A percentile compares a stretch with the other conserved stretches of the same genome.
Evolutionary conservation across 2,797 vertebrate genomes (phyloP).

Genomic region (Phrynocephalus guinanensis): DNA sequence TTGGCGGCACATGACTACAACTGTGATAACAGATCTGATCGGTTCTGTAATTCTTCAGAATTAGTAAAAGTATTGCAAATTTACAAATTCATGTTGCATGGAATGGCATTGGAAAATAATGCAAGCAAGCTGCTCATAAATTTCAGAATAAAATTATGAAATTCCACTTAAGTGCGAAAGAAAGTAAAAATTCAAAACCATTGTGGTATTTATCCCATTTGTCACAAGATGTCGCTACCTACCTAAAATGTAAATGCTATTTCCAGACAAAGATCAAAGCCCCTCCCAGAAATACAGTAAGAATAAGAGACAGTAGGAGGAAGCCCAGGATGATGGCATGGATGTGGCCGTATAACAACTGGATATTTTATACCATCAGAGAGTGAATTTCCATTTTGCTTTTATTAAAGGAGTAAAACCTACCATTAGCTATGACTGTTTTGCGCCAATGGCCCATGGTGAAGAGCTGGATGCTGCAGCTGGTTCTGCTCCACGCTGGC

Average conservation of each 20-base stretch:
- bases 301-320: not conserved
- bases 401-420: not conserved
- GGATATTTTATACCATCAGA: not conserved
- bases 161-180: not conserved
- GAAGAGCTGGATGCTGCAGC: slow-evolving; percentile 36
- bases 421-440: slow-evolving; percentile 54
- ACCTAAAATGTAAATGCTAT: slow-evolving; percentile 10
- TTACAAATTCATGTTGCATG: not conserved
- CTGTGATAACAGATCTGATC: not conserved
- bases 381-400: not conserved
- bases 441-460: slow-evolving; percentile 28
- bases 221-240: slow-evolving; percentile 44
- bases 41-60: not conserved
- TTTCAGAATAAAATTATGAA: not conserved
- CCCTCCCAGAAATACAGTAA: slow-evolving; percentile 20
- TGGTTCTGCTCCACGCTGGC: slow-evolving; percentile 44
- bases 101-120: not conserved
- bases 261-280: slow-evolving; percentile 33
- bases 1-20: too few relatives aligned
- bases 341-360: not conserved
- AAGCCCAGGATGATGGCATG: slow-evolving; percentile 12
- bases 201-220: not conserved
- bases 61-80: not conserved
- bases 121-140: not conserved
- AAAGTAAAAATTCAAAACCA: not conserved